phyloP scores from a whole-genome alignment of 1,140 invertebrate species.

The Phthorimaea operculella region DNA sequence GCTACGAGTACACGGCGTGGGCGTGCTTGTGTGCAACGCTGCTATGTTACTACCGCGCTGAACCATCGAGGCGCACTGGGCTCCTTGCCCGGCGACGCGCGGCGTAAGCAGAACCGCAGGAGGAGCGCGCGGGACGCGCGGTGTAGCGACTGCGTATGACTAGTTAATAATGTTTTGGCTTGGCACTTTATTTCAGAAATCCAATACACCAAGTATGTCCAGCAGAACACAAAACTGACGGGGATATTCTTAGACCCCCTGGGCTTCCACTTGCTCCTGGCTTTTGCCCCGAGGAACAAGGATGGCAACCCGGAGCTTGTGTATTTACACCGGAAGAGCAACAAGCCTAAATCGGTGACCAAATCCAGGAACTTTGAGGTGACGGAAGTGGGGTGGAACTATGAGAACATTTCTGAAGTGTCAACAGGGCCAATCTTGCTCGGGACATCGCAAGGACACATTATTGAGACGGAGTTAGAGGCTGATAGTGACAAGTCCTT shows the following conservation, averaged over 20 bases:
- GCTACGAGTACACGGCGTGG: too few species aligned
- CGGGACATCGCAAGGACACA: conserved; percentile 90
- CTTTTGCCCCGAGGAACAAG: conserved; percentile 73
- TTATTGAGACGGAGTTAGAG: conserved; percentile 90
- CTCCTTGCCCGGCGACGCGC: too few species aligned
- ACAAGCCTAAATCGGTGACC: conserved; percentile 63
- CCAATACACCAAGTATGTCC: conserved; percentile 69
- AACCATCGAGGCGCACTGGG: too few species aligned
- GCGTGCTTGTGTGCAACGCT: too few species aligned
- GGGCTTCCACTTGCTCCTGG: conserved; percentile 85
- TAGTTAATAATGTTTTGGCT: too few species aligned
- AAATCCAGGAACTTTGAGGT: conserved; percentile 87
- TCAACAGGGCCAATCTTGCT: conserved; percentile 85
- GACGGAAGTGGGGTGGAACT: conserved; percentile 92
- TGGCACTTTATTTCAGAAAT: conserved; percentile 36
- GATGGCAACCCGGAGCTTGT: conserved; percentile 79
- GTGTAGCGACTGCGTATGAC: too few species aligned
- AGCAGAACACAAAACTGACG: conserved; percentile 72
- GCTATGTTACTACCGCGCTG: too few species aligned
- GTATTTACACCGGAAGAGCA: conserved; percentile 76
- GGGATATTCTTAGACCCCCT: conserved; percentile 88
- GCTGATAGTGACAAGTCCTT: conserved; percentile 85
- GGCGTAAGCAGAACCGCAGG: too few species aligned
- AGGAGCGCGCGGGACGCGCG: too few species aligned
- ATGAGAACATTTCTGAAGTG: conserved; percentile 75